These are phyloP conservation scores for Gonocerus acuteangulatus DNA, from an alignment of 2,888 invertebrate genomes.

Conservation along the genomic window DNA sequence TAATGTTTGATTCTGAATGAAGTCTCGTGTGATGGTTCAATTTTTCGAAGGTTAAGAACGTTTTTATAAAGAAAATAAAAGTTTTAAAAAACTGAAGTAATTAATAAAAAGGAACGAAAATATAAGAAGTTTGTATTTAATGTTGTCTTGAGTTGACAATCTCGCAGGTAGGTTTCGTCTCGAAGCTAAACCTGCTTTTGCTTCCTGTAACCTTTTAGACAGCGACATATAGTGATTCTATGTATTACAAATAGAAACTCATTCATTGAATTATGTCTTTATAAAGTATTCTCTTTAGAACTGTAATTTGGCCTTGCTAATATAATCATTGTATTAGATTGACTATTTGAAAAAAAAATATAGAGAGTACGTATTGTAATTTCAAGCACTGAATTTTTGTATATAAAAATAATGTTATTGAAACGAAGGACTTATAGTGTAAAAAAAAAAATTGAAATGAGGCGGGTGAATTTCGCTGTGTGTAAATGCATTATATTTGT, in stretches of 20 bases:
- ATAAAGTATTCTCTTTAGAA: conserved; percentile 17
- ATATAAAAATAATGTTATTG: conserved; percentile 21
- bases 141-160: conserved; percentile 19
- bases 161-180: neutral
- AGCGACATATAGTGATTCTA: conserved; percentile 4
- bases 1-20: neutral
- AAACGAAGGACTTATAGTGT: conserved; percentile 21
- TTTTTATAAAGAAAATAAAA: conserved; percentile 7
- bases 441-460: neutral
- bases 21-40: neutral
- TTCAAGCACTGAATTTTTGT: conserved; percentile 31
- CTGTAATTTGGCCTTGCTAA: conserved; percentile 24
- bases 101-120: conserved; percentile 1
- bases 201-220: conserved; percentile 15
- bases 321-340: conserved; percentile 19
- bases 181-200: conserved; percentile 6
- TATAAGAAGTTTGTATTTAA: conserved; percentile 7
- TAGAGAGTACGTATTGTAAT: conserved; percentile 24
- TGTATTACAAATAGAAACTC: conserved; percentile 17
- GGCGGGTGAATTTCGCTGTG: conserved; percentile 7
- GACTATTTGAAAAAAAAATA: conserved; percentile 11
- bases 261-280: conserved; percentile 9
- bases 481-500: conserved; percentile 17
- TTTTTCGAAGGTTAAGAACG: conserved; percentile 3
- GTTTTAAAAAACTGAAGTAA: neutral